Conservation (phyloP, 2,888 invertebrate genomes). For the Pandemis heparana region DNA sequence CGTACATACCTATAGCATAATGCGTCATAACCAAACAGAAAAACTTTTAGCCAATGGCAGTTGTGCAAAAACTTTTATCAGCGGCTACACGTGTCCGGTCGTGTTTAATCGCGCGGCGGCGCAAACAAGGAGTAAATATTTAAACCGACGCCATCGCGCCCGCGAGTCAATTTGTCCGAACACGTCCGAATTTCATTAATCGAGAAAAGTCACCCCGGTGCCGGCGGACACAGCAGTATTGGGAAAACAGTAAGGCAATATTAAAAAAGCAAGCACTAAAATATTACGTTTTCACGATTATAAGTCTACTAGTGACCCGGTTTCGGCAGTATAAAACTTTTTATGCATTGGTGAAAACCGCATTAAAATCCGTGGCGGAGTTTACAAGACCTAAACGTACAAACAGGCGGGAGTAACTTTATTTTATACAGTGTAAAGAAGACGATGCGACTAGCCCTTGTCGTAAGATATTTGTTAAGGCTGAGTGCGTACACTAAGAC, state of each 20-base stretch:
- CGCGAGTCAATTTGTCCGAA: conserved; percentile 32
- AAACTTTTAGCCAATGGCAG: not conserved
- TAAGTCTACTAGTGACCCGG: too few species aligned
- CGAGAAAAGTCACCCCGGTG: conserved; percentile 34
- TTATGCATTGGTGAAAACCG: too few species aligned
- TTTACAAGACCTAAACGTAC: too few species aligned
- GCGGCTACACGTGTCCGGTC: not conserved
- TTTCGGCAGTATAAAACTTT: too few species aligned
- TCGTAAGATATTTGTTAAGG: too few species aligned
- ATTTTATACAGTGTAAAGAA: too few species aligned
- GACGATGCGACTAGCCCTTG: too few species aligned
- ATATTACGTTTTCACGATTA: too few species aligned
- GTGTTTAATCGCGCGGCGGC: conserved; percentile 8
- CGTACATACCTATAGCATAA: too few species aligned
- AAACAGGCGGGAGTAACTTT: too few species aligned
- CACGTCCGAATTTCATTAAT: conserved; percentile 38
- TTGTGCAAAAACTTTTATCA: conserved; percentile 3
- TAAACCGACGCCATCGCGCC: conserved; percentile 29
- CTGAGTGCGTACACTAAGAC: too few species aligned
- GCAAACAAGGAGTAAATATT: conserved; percentile 31
- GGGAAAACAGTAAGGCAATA: not conserved
- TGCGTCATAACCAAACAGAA: not conserved
- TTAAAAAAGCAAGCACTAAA: not conserved
- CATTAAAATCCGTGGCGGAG: too few species aligned
- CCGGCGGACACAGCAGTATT: not conserved